Evolutionary conservation across 2,797 vertebrate genomes (phyloP).

Genomic region (Myioborus miniatus): DNA sequence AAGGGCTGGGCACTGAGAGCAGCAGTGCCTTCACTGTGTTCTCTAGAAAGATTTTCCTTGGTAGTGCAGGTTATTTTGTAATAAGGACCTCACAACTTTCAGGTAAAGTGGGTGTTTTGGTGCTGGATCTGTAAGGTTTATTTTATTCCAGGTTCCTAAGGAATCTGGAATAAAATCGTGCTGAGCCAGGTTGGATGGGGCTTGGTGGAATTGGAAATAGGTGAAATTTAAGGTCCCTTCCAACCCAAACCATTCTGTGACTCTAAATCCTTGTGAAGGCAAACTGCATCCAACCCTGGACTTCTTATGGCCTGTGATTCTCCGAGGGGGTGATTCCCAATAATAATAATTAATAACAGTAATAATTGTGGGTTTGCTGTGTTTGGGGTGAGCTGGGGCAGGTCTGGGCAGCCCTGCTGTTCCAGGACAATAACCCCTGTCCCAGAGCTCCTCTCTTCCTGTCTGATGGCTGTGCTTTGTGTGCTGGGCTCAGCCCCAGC

Average conservation of each 20-base stretch:
- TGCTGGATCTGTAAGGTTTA: background rate
- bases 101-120: background rate
- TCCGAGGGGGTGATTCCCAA: background rate
- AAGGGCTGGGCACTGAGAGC: background rate
- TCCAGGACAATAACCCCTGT: background rate
- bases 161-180: background rate
- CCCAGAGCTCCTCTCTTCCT: background rate
- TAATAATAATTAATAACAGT: too few species aligned
- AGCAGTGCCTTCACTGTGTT: background rate
- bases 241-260: background rate
- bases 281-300: background rate
- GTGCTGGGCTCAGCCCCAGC: slow-evolving; percentile 31
- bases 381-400: background rate
- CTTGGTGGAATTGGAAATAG: background rate
- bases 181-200: background rate
- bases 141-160: background rate
- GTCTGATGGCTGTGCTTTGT: slow-evolving; percentile 10
- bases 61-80: background rate
- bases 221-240: background rate
- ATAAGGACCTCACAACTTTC: background rate
- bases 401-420: background rate
- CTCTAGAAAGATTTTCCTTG: rapidly evolving
- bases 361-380: background rate
- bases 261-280: background rate
- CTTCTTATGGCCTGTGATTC: background rate